These are phyloP conservation scores for Holothuria scabra DNA, from an alignment of 53 echinoderm and acorn worm species.

Conservation along the genomic window DNA sequence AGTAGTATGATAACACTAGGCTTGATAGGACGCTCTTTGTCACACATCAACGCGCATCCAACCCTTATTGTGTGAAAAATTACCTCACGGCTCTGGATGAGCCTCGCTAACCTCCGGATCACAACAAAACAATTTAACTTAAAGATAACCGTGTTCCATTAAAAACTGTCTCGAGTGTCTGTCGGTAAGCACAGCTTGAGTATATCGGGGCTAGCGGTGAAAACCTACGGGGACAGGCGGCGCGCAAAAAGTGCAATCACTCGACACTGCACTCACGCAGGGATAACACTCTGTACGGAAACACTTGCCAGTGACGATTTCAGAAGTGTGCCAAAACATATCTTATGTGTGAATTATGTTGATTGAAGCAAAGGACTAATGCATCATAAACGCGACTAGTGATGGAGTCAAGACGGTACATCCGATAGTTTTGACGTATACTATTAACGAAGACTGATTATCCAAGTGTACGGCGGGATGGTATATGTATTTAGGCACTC, in stretches of 20 bases:
- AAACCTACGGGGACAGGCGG: slow-evolving; percentile 33
- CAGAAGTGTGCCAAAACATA: slow-evolving; percentile 13
- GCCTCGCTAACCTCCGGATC: too few relatives aligned
- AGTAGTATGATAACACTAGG: background rate
- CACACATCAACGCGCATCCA: slow-evolving; percentile 23
- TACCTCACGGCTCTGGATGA: slow-evolving; percentile 8
- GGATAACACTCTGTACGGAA: slow-evolving; percentile 21
- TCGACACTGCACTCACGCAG: slow-evolving; percentile 23
- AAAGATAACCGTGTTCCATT: too few relatives aligned
- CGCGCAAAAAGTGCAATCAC: slow-evolving; percentile 44
- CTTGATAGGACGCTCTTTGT: background rate
- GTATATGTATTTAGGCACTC: too few relatives aligned
- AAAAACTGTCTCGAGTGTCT: too few relatives aligned
- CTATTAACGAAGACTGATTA: too few relatives aligned
- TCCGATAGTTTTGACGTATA: too few relatives aligned
- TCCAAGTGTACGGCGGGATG: too few relatives aligned
- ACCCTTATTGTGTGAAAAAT: slow-evolving; percentile 4
- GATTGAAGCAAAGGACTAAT: slow-evolving; percentile 36
- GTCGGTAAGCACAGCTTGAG: slow-evolving; percentile 14
- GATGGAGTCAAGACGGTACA: slow-evolving; percentile 11
- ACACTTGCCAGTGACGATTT: slow-evolving; percentile 6
- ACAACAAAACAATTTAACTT: too few relatives aligned
- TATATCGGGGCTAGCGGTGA: slow-evolving; percentile 11
- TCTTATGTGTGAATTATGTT: slow-evolving; percentile 37
- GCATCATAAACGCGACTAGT: background rate